Base-by-base conservation (phyloP, 1,140 invertebrate genomes). In the Hylyphantes graminicola region DNA sequence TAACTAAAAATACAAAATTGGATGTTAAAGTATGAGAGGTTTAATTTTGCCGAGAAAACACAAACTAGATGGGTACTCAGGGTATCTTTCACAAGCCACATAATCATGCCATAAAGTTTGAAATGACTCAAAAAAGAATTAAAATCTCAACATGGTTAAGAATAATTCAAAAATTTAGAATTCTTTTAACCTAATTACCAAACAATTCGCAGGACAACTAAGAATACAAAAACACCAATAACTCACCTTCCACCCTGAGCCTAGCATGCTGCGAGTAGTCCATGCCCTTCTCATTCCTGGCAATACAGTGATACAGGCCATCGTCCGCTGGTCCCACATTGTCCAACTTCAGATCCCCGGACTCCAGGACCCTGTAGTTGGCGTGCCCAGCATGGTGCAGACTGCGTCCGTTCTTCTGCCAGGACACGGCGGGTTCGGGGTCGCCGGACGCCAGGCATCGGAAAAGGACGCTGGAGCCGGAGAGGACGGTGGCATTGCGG, bases 361-460 rank as follows among this genome's bases (percentile, higher is more conserved):
- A 54, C 15, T 78, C 85, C 21, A 86, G 17, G 7, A 86, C 73
- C 17, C 68, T 50, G 53, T 74, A 83, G 17, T 79, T 85, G 57
- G 79, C 85, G 13, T 76, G 79, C 7, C 80, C 85, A 17, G 61
- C 68, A 35, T 80, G 74, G 15, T 85, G 80, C 35, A 86, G 35
- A 12, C 50, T 59, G 15, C 85, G 67, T 7, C 94, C 94, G 89
- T 96, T 95, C 86, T 96, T 92, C 90, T 95, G 95, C 96, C 96
- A 97, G 89, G 94, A 95, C 87, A 97, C 95, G 86, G 91, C 93
- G 5, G 96, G 96, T 87, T 93, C 92, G 51, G 96, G 96, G 88
- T 94, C 96, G 88, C 96, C 96, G 87, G 94, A 94, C 85, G 96
- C 96, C 89, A 94, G 94, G 90, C 96, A 97, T 86, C 92, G 93